Conservation (phyloP, 2,797 vertebrate genomes). For the Dendrocincla tyrannina region DNA sequence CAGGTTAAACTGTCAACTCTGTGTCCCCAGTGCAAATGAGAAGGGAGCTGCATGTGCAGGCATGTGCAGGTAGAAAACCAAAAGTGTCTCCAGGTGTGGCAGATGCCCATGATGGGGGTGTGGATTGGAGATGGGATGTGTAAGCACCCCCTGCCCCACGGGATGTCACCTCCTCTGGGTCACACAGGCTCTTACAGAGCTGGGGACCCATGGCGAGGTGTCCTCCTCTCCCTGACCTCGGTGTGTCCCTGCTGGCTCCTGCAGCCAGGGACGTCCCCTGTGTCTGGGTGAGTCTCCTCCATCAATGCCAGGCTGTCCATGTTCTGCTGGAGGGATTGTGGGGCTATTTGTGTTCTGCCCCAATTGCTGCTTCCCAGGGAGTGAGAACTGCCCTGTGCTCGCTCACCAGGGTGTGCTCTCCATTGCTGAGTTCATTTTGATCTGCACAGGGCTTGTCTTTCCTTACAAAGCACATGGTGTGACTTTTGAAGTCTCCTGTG, state of each 20-base stretch:
- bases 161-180: fast-evolving
- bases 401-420: background rate
- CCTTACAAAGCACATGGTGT: background rate
- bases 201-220: fast-evolving
- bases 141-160: background rate
- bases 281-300: background rate
- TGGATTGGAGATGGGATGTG: background rate
- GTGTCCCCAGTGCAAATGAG: background rate
- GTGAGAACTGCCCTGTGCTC: background rate
- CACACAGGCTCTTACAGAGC: fast-evolving
- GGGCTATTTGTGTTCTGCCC: background rate
- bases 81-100: background rate
- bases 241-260: fast-evolving
- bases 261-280: background rate
- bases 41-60: background rate
- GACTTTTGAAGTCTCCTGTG: background rate
- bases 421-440: background rate
- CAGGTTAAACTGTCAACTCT: fast-evolving
- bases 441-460: fast-evolving
- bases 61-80: background rate
- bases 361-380: background rate
- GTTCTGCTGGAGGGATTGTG: background rate
- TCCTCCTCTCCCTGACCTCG: background rate
- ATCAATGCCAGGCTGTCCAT: background rate
- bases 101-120: background rate